These are phyloP conservation scores for Plagodis dolabraria DNA, from an alignment of 2,888 invertebrate genomes.

Conservation along the genomic window DNA sequence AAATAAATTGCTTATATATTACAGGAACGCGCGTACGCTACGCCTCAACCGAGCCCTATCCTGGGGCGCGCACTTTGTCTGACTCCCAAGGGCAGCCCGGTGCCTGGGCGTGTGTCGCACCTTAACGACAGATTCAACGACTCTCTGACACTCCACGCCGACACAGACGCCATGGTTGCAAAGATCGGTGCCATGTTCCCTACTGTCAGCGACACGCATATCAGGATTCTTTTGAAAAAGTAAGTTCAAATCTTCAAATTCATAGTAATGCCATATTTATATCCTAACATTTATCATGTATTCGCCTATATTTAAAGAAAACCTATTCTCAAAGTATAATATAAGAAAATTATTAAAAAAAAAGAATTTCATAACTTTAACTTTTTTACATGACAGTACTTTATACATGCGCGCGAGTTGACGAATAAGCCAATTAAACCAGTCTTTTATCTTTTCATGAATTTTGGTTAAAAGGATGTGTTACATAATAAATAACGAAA, in stretches of 20 bases:
- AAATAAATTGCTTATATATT: background rate
- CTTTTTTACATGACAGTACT: too few relatives aligned
- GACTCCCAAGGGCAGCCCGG: conserved; percentile 77
- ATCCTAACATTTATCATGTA: too few relatives aligned
- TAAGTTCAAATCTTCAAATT: conserved; percentile 78
- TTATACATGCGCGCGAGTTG: too few relatives aligned
- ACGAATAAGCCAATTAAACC: too few relatives aligned
- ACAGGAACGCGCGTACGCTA: conserved; percentile 69
- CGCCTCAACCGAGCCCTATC: conserved; percentile 75
- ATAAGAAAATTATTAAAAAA: too few relatives aligned
- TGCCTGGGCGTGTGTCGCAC: conserved; percentile 77
- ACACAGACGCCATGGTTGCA: conserved; percentile 89
- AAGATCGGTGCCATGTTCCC: conserved; percentile 96
- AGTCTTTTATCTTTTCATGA: too few relatives aligned
- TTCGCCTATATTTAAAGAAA: too few relatives aligned
- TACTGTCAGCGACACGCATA: conserved; percentile 95
- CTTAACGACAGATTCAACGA: conserved; percentile 85
- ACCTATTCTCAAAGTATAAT: too few relatives aligned
- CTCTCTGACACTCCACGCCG: conserved; percentile 86
- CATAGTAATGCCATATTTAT: too few relatives aligned
- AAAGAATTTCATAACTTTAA: too few relatives aligned
- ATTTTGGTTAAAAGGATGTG: too few relatives aligned
- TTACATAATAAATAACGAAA: too few relatives aligned
- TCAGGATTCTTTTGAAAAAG: conserved; percentile 94
- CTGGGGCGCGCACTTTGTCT: conserved; percentile 76